Base-by-base conservation (phyloP, 2,888 invertebrate species). In the Orthonychiurus folsomi region DNA sequence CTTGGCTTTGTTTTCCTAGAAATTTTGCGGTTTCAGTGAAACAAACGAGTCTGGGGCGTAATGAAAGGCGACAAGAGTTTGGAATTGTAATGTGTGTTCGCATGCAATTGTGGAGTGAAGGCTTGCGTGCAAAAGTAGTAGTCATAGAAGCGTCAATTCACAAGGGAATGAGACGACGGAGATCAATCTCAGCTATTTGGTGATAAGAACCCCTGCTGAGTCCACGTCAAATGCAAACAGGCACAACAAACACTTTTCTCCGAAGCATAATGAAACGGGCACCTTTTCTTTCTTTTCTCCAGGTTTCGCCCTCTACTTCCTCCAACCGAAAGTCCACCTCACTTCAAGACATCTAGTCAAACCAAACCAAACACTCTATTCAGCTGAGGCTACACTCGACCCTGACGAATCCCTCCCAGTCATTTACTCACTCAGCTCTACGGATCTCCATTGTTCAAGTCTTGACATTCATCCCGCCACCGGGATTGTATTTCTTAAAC, bases 261-360 rank as follows among this genome's bases (percentile, higher is more conserved):
- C n/a, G n/a, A n/a, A n/a, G n/a, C 15, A 5, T 37, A 37, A 37
- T 37, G 37, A 37, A 37, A 37, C 15, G 37, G n/a, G n/a, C n/a
- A n/a, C n/a, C n/a, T n/a, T n/a, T n/a, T n/a, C n/a, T n/a, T n/a
- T n/a, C n/a, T n/a, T n/a, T n/a, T n/a, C 53, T 57, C 5, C 61
- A 64, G 64, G 61, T 23, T 18, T 24, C n/a, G 56, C 48, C 3
- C 37, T 64, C 2, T 64, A 64, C 59, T 64, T 64, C 26, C 23
- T 56, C 18, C 58, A 59, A 26, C 5, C 27, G 9, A 21, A 47
- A 1, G 3, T 56, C 18, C 3, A 15, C n/a, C 20, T 61, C 15
- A 28, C 25, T n/a, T 18, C 24, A n/a, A 3, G 24, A 37, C 3
- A 27, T 26, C 20, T 26, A 5, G 28, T n/a, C 18, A 47, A 18